phyloP scores from a whole-genome alignment of 2,888 invertebrate genomes.

The Bugulina stolonifera region DNA sequence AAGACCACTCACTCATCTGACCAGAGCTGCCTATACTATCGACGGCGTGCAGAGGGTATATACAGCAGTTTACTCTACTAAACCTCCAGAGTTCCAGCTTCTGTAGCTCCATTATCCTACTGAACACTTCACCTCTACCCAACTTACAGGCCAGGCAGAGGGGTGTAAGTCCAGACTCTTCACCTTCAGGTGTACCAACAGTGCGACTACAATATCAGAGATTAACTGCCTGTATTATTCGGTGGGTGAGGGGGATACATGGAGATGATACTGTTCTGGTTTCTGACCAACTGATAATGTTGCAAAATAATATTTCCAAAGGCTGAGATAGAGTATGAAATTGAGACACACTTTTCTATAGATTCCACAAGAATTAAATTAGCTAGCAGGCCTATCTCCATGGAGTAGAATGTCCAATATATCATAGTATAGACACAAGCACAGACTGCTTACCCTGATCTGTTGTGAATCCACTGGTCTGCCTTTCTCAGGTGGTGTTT shows the following conservation, averaged over 20 bases:
- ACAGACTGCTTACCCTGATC: not conserved
- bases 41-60: slow-evolving; percentile 89
- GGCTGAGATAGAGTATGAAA: too few relatives aligned
- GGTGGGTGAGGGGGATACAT: too few relatives aligned
- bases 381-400: too few relatives aligned
- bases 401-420: too few relatives aligned
- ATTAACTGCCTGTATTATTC: too few relatives aligned
- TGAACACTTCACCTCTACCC: slow-evolving; percentile 90
- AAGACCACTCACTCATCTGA: slow-evolving; percentile 83
- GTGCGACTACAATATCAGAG: too few relatives aligned
- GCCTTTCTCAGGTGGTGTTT: slow-evolving; percentile 72
- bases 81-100: slow-evolving; percentile 88
- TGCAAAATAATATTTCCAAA: too few relatives aligned
- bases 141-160: slow-evolving; percentile 91
- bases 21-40: slow-evolving; percentile 93
- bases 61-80: slow-evolving; percentile 96
- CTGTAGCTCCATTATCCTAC: slow-evolving; percentile 88
- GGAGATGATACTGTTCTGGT: too few relatives aligned
- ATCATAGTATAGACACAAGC: not conserved
- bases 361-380: too few relatives aligned
- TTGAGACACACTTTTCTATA: too few relatives aligned
- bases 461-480: slow-evolving; percentile 81
- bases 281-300: too few relatives aligned
- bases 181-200: too few relatives aligned
- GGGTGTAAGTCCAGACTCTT: slow-evolving; percentile 77